A percentile compares a stretch with the other conserved stretches of the same genome.
These are phyloP conservation scores for Boloria euphrosyne DNA, from an alignment of 2,888 invertebrate species.

Conservation along the genomic window DNA sequence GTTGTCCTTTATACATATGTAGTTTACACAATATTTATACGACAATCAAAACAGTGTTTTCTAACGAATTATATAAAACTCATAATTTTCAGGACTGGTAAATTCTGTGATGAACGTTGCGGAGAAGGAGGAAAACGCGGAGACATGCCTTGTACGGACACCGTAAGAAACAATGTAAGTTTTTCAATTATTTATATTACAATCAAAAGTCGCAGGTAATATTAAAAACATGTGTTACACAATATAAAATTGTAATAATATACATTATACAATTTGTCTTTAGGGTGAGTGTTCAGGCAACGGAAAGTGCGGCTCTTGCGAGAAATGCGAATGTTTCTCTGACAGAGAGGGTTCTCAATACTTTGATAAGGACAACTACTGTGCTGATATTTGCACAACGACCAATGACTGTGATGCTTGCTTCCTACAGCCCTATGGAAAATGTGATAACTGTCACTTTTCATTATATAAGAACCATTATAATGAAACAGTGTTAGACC, in stretches of 20 bases:
- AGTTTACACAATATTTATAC: no score
- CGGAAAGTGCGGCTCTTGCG: constrained; percentile 60
- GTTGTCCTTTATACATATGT: no score
- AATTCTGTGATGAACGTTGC: constrained; percentile 49
- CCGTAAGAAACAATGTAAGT: constrained; percentile 52
- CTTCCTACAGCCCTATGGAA: constrained; percentile 44
- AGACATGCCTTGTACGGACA: constrained; percentile 49
- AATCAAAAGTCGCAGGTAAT: no score
- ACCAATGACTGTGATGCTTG: constrained; percentile 57
- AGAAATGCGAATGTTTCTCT: constrained; percentile 59
- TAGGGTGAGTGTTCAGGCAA: constrained; percentile 65
- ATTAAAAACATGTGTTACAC: no score
- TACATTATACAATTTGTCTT: constrained; percentile 4
- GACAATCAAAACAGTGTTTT: no score
- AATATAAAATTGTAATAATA: constrained; percentile 1
- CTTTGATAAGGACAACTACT: constrained; percentile 57
- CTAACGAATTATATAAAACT: neutral
- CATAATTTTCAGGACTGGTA: constrained; percentile 51
- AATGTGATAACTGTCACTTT: constrained; percentile 32
- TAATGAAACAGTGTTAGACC: constrained; percentile 46
- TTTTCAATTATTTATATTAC: neutral
- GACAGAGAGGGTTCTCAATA: constrained; percentile 62
- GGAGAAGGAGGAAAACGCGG: constrained; percentile 48
- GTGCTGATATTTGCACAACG: constrained; percentile 61
- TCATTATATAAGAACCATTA: constrained; percentile 43